Evolutionary conservation across 2,888 invertebrate genomes (phyloP), one percentile per base, ranked within the genome.

Genomic region (Sarcophaga variegata): DNA sequence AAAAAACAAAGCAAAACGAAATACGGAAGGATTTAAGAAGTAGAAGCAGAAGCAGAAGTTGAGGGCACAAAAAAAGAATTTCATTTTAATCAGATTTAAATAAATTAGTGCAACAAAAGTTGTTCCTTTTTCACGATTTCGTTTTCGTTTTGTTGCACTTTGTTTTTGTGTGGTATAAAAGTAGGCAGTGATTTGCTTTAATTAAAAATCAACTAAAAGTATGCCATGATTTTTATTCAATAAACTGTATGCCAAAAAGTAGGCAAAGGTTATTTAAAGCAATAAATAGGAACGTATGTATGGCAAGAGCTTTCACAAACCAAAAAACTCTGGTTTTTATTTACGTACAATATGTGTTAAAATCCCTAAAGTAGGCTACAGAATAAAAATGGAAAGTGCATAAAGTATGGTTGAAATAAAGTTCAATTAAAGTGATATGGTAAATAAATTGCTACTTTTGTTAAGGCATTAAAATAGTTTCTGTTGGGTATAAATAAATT

Each of bases 131-230:
- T 17, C 12, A 70, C 2, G 2, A 2, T 54, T 47, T 25, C 17
- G 47, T 27, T 22, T 69, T 63, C 49, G 12, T 4, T 17, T 27
- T 17, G 74, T 60, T 22, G 45, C 5, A 17, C n/a, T 78, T 78
- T 5, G 11, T 20, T 11, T 69, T 45, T 80, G 63, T 82, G 54
- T 54, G 59, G 47, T 11, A 54, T n/a, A n/a, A 54, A 84, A 80
- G 75, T 80, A 80, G 80, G 80, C 80, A 80, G 60, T 84, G 75
- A 80, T 71, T 80, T 80, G 47, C 59, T 76, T 80, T 84, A 80
- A 80, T 80, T 84, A 80, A 84, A 78, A 60, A 60, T 27, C 64
- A 80, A 70, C 84, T 84, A 80, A 84, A 84, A 84, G 75, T 80
- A 84, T 75, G 80, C 79, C n/a, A 71, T 71, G 75, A 59, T 59